Conservation (phyloP, 2,113 vertebrate genomes). For the Aptenodytes forsteri region DNA sequence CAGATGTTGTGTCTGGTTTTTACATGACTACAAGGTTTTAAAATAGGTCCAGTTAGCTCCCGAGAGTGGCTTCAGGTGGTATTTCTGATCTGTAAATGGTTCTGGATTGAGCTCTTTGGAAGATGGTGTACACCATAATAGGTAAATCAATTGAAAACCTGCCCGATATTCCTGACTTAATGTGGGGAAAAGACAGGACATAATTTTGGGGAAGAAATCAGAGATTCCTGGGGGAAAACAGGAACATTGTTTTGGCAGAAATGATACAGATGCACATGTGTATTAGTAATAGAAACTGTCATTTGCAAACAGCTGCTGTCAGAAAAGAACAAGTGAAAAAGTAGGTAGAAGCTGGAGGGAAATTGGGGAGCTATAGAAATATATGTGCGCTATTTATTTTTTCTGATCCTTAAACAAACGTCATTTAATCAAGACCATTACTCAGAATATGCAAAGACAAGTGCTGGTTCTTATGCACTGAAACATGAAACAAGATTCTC, state of each 20-base stretch:
- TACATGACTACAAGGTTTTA: background rate
- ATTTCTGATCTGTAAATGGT: background rate
- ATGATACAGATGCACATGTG: background rate
- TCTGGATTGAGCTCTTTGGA: background rate
- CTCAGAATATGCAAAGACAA: background rate
- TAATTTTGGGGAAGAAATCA: background rate
- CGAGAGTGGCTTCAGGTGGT: background rate
- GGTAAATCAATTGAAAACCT: background rate
- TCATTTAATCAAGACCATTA: background rate
- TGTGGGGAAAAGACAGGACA: background rate
- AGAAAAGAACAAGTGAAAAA: background rate
- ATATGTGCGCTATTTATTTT: background rate
- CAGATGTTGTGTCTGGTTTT: background rate
- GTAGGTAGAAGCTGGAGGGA: background rate
- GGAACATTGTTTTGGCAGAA: background rate
- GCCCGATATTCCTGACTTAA: background rate
- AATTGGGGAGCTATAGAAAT: background rate
- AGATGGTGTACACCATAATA: background rate
- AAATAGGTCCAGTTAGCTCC: background rate
- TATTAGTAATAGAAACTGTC: background rate
- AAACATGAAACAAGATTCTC: background rate
- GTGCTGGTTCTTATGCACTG: background rate
- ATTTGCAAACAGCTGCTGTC: background rate
- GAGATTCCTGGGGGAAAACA: background rate
- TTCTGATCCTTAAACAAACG: background rate